A percentile compares a stretch with the other conserved stretches of the same genome.
These are phyloP conservation scores for Capromys pilorides DNA, from an alignment of 2,797 vertebrate species.

Conservation along the genomic window DNA sequence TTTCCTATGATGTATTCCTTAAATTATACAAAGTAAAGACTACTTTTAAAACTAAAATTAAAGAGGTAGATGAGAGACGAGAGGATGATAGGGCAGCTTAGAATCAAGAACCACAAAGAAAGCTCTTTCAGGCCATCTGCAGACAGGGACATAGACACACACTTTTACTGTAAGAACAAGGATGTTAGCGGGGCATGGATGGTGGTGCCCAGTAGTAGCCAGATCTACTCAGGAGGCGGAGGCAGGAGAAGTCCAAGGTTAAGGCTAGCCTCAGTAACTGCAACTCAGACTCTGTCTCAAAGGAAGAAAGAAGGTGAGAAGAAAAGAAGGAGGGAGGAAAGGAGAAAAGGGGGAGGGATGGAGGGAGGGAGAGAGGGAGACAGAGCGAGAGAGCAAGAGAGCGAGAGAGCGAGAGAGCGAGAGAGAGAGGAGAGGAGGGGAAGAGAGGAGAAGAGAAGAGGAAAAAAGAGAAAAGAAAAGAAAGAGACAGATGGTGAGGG, in stretches of 20 bases:
- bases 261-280: not conserved
- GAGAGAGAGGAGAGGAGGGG: too few relatives aligned
- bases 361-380: too few relatives aligned
- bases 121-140: not conserved
- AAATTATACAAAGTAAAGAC: not conserved
- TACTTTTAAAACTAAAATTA: not conserved
- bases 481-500: rapidly evolving
- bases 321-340: not conserved
- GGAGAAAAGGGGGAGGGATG: not conserved
- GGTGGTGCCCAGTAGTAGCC: not conserved
- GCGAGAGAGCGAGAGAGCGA: not conserved
- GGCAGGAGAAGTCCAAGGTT: not conserved
- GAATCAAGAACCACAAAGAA: not conserved
- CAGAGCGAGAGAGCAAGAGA: not conserved
- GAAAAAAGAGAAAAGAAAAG: too few relatives aligned
- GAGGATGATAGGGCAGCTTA: not conserved
- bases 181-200: not conserved
- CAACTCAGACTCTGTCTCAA: not conserved
- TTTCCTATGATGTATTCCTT: not conserved
- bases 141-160: not conserved
- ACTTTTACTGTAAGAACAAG: not conserved
- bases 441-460: too few relatives aligned
- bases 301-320: not conserved
- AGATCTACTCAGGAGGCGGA: not conserved
- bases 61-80: not conserved